phyloP scores from a whole-genome alignment of 2,113 vertebrate species.

The Benitochromis conjunctus region DNA sequence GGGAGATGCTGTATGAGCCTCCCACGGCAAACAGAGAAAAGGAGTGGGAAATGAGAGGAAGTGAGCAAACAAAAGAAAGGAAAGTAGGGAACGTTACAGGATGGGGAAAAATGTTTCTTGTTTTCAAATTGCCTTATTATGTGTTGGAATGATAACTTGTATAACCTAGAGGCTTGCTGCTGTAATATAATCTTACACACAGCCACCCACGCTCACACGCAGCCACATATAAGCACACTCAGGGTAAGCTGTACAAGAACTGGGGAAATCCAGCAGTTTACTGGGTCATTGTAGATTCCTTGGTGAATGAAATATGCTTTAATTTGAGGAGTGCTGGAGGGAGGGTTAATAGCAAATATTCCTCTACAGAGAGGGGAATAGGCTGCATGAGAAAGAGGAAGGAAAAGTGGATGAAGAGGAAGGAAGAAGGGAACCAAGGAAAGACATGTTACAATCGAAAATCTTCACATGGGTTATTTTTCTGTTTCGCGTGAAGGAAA shows the following conservation, averaged over 20 bases:
- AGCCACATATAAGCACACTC: background rate
- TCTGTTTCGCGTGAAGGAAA: background rate
- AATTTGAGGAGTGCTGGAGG: slow-evolving; percentile 53
- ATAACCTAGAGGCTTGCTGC: slow-evolving; percentile 11
- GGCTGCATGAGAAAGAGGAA: background rate
- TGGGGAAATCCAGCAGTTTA: slow-evolving; percentile 33
- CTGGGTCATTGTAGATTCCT: slow-evolving; percentile 38
- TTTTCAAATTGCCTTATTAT: slow-evolving; percentile 30
- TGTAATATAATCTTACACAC: slow-evolving; percentile 3
- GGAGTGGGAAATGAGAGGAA: background rate
- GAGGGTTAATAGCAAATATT: slow-evolving; percentile 28
- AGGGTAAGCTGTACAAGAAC: background rate
- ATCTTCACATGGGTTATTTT: background rate
- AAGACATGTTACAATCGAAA: background rate
- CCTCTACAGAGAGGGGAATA: background rate
- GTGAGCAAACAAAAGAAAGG: background rate
- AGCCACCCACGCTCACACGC: background rate
- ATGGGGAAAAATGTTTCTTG: background rate
- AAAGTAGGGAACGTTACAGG: background rate
- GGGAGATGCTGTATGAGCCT: background rate
- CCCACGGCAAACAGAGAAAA: background rate
- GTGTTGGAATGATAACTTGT: slow-evolving; percentile 26
- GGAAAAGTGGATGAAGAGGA: background rate
- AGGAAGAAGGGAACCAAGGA: background rate
- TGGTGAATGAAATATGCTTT: slow-evolving; percentile 61